These are phyloP conservation scores for Piaya cayana DNA, from an alignment of 2,113 vertebrate species.

Conservation along the genomic window DNA sequence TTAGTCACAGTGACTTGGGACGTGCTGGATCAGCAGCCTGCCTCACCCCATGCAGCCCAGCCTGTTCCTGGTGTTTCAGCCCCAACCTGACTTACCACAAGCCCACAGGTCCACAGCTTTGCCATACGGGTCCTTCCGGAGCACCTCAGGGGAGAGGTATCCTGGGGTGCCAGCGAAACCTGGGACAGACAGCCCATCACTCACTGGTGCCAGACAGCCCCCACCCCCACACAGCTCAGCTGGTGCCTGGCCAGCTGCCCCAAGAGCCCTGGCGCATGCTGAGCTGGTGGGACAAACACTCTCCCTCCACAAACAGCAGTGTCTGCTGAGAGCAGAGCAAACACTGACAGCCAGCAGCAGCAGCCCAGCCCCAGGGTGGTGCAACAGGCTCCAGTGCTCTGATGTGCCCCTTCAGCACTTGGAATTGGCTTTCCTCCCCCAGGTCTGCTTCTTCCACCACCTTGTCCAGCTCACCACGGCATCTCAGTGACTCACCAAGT, in stretches of 20 bases:
- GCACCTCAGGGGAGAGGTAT: constrained; percentile 88
- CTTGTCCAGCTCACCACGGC: not conserved
- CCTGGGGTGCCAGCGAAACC: constrained; percentile 85
- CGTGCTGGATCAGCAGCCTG: not conserved
- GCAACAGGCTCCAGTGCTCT: not conserved
- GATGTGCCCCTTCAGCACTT: not conserved
- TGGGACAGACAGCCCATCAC: constrained; percentile 63
- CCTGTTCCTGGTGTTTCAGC: fast-evolving
- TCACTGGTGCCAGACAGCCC: fast-evolving
- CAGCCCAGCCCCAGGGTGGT: not conserved
- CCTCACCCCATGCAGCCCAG: not conserved
- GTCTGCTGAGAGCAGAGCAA: not conserved
- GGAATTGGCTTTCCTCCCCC: not conserved
- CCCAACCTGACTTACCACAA: constrained; percentile 81
- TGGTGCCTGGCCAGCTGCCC: fast-evolving
- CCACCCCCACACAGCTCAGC: fast-evolving
- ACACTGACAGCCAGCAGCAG: not conserved
- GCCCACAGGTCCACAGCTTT: constrained; percentile 97
- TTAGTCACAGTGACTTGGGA: not conserved
- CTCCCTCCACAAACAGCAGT: not conserved
- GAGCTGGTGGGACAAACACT: fast-evolving
- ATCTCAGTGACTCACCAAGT: not conserved
- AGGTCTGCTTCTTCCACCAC: not conserved
- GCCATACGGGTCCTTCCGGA: constrained; percentile 94
- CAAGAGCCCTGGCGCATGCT: not conserved